phyloP scores from a whole-genome alignment of 2,113 vertebrate species.

The Petroica traversi region DNA sequence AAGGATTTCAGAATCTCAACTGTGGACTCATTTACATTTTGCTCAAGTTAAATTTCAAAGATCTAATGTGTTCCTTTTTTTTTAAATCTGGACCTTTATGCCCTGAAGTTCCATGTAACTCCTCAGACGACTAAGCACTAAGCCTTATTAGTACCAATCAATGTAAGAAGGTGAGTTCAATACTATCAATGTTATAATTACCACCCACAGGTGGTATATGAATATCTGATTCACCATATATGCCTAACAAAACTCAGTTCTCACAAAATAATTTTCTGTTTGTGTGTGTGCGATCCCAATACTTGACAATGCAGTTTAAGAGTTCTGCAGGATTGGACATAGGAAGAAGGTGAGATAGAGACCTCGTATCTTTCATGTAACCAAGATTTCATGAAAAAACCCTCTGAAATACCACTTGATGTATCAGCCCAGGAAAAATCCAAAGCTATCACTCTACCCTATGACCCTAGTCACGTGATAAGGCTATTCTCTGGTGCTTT shows the following conservation, averaged over 20 bases:
- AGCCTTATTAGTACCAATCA: not conserved
- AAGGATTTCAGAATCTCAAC: not conserved
- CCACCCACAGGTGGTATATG: not conserved
- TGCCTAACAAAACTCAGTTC: not conserved
- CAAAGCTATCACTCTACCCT: not conserved
- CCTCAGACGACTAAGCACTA: not conserved
- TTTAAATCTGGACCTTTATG: not conserved
- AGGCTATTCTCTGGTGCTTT: not conserved
- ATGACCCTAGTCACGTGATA: not conserved
- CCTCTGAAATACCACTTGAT: not conserved
- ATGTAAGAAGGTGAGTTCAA: not conserved
- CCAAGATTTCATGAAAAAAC: not conserved
- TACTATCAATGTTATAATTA: not conserved
- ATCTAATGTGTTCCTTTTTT: not conserved
- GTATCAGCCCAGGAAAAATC: not conserved
- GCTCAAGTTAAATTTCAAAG: not conserved
- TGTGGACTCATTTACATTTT: not conserved
- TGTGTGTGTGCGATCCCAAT: not conserved
- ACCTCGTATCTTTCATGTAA: not conserved
- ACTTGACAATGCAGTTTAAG: not conserved
- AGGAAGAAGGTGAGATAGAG: not conserved
- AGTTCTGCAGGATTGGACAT: not conserved
- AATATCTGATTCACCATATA: not conserved
- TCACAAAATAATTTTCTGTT: not conserved
- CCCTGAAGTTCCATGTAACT: not conserved